Percentiles rank a stretch among this genome's conserved stretches.
Evolutionary conservation across 1,140 invertebrate genomes (phyloP).

Genomic region (Microplitis mediator): DNA sequence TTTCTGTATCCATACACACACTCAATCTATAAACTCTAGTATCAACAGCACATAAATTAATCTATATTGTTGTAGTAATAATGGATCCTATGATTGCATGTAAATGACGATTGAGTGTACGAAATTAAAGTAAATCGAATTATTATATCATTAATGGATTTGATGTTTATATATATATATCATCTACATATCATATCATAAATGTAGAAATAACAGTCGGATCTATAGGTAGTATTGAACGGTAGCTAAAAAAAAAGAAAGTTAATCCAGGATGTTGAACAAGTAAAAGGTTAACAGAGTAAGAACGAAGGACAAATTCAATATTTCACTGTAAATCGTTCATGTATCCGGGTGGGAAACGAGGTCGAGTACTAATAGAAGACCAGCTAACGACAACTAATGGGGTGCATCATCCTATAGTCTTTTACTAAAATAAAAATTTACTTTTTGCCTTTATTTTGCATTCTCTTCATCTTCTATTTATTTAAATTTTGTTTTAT

Average conservation of each 20-base stretch:
- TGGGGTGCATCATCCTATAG: slow-evolving; percentile 24
- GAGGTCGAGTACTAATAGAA: slow-evolving; percentile 31
- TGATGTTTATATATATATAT: too few species aligned
- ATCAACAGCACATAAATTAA: too few species aligned
- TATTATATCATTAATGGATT: too few species aligned
- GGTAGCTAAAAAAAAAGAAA: too few species aligned
- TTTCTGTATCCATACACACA: neutral
- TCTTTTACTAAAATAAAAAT: slow-evolving; percentile 29
- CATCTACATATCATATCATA: too few species aligned
- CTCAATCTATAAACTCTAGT: too few species aligned
- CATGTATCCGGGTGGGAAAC: slow-evolving; percentile 19
- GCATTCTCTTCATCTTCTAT: neutral
- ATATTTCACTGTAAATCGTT: slow-evolving; percentile 20
- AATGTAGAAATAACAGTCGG: too few species aligned
- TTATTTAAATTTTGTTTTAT: neutral
- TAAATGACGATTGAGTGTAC: neutral
- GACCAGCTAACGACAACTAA: slow-evolving; percentile 24
- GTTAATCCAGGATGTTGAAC: too few species aligned
- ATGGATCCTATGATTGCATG: neutral
- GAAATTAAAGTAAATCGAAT: neutral
- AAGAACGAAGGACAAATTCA: slow-evolving; percentile 19
- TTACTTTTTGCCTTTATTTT: slow-evolving; percentile 7
- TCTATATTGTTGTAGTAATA: neutral
- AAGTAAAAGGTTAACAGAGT: neutral
- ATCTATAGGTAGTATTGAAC: too few species aligned